Evolutionary conservation across 2,888 invertebrate species (phyloP), one percentile per base, ranked within the genome.

Genomic region (Zootermopsis nevadensis): DNA sequence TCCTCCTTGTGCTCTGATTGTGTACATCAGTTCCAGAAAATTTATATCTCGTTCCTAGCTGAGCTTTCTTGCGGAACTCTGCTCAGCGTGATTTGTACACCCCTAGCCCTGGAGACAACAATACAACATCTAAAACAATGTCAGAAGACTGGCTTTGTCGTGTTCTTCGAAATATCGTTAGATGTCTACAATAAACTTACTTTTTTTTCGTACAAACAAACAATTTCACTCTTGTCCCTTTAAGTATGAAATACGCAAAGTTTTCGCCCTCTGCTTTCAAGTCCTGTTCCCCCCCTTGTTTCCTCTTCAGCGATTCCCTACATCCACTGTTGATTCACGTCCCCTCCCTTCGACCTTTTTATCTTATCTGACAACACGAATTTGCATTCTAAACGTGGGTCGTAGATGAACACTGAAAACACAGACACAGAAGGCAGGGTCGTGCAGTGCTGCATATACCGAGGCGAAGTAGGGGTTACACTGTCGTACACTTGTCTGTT

Each of bases 281-380:
- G 77, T 55, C 42, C 53, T 22, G 48, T 48, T 77, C 77, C 35
- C 66, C n/a, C 35, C 38, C 35, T n/a, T 74, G 66, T 31, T 7
- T 55, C 48, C 31, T 33, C 42, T 42, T 42, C 42, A 38, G 27
- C 31, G 48, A 53, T 53, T 35, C 76, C 27, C 82, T 76, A 81
- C 82, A 82, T 74, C 84, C 80, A 79, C 82, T 82, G 82, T 84
- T 84, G 84, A 84, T 84, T 84, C 82, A 83, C 80, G 82, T 84
- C 67, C 42, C 77, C 22, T 77, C 33, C 77, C 79, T 38, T 31
- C 72, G 82, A 19, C 80, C 81, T 80, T 77, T 74, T 84, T 84
- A 84, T 82, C 84, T 84, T 76, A 82, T 84, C 84, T 84, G 84
- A 82, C 84, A 84, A 84, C 84, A 84, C 80, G 84, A 84, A 84